A percentile compares a stretch with the other conserved stretches of the same genome.
Evolutionary conservation across 2,113 vertebrate species (phyloP).

Genomic region (Microtus pennsylvanicus): DNA sequence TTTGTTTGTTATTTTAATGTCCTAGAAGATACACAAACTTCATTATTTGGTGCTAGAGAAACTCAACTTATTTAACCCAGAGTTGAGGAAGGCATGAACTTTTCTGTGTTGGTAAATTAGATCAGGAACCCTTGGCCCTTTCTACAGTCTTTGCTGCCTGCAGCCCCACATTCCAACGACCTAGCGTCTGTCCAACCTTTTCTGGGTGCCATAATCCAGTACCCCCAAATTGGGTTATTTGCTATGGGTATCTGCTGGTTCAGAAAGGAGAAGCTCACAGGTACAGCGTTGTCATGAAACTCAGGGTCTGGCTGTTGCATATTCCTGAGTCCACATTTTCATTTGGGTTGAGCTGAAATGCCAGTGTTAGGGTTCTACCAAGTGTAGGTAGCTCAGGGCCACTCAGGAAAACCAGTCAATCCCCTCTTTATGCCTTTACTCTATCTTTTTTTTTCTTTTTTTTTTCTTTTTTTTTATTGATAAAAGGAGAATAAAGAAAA

Average conservation of each 20-base stretch:
- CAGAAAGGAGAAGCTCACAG: neutral
- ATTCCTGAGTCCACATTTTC: neutral
- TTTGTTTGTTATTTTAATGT: too few species aligned
- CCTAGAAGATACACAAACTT: too few species aligned
- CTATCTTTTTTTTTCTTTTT: too few species aligned
- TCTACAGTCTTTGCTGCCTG: neutral
- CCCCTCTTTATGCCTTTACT: neutral
- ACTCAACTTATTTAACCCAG: too few species aligned
- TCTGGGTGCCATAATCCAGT: neutral
- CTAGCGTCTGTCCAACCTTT: neutral
- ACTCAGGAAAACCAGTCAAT: neutral
- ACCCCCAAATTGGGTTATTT: neutral
- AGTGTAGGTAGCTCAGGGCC: neutral
- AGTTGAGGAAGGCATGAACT: neutral
- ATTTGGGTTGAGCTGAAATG: neutral
- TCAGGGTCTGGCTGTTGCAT: neutral
- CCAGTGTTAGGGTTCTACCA: neutral
- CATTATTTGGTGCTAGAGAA: too few species aligned
- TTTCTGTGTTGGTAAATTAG: neutral
- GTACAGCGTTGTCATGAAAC: neutral
- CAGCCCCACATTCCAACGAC: neutral
- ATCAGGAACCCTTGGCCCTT: neutral
- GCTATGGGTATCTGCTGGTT: neutral
- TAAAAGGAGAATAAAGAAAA: too few species aligned
- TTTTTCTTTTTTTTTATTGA: too few species aligned